phyloP scores from a whole-genome alignment of 1,140 invertebrate species.

The Pissodes strobi region DNA sequence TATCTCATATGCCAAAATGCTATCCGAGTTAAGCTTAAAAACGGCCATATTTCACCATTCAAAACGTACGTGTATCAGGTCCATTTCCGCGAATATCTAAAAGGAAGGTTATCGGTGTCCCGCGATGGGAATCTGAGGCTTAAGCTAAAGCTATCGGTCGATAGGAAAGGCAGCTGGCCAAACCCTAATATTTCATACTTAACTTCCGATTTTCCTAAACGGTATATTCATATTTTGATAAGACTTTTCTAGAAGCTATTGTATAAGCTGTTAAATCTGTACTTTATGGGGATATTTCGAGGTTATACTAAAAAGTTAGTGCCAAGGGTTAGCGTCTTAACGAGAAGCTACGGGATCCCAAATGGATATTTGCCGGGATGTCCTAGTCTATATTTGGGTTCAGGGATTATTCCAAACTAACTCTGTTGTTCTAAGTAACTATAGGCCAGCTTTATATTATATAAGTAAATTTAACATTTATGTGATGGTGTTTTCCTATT shows the following conservation, averaged over 20 bases:
- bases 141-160: constrained; percentile 1
- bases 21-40: too few relatives aligned
- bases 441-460: too few relatives aligned
- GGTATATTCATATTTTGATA: constrained; percentile 33
- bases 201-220: constrained; percentile 22
- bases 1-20: too few relatives aligned
- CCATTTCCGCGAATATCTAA: background rate
- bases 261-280: constrained; percentile 25
- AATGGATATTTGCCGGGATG: background rate
- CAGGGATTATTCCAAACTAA: background rate
- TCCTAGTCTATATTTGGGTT: background rate
- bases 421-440: too few relatives aligned
- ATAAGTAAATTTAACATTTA: too few relatives aligned
- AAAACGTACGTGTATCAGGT: background rate
- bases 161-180: constrained; percentile 3
- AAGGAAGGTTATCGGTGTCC: background rate
- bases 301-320: constrained; percentile 23
- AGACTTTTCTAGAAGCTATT: constrained; percentile 21
- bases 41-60: background rate
- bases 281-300: constrained; percentile 11
- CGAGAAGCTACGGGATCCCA: background rate
- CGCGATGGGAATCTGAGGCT: background rate
- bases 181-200: constrained; percentile 15
- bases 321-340: background rate
- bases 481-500: too few relatives aligned